Percentiles rank a stretch among this genome's conserved stretches.
phyloP scores from a whole-genome alignment of 2,888 invertebrate species.

The Sclerodermus sp. region DNA sequence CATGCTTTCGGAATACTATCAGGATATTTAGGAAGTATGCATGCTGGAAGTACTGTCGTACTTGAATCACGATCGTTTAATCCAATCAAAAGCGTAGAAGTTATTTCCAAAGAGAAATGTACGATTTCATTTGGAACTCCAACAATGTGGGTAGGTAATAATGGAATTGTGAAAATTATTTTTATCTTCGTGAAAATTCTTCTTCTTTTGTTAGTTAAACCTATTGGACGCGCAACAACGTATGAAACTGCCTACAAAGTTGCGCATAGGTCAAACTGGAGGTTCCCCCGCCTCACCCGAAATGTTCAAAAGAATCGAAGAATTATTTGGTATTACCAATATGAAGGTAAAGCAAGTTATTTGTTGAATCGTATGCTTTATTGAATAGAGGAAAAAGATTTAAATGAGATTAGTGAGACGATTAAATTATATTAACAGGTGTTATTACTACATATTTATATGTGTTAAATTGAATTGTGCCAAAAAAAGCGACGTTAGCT shows the following conservation, averaged over 20 bases:
- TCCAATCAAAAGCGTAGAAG: slow-evolving; percentile 65
- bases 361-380: no score
- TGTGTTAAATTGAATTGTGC: no score
- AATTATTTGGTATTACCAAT: slow-evolving; percentile 56
- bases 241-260: slow-evolving; percentile 58
- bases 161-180: background rate
- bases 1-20: slow-evolving; percentile 79
- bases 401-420: no score
- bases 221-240: slow-evolving; percentile 63
- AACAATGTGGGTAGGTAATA: slow-evolving; percentile 69
- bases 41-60: slow-evolving; percentile 66
- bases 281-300: slow-evolving; percentile 73
- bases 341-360: slow-evolving; percentile 18
- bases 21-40: slow-evolving; percentile 63
- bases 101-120: slow-evolving; percentile 71
- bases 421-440: no score
- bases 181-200: background rate
- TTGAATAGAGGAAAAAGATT: no score
- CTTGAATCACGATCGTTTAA: slow-evolving; percentile 66
- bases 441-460: no score
- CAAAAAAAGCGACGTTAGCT: no score
- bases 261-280: slow-evolving; percentile 67
- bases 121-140: slow-evolving; percentile 76
- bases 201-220: slow-evolving; percentile 64
- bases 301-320: slow-evolving; percentile 61